Evolutionary conservation across 2,113 vertebrate genomes (phyloP).

Genomic region (Callaeas wilsoni): DNA sequence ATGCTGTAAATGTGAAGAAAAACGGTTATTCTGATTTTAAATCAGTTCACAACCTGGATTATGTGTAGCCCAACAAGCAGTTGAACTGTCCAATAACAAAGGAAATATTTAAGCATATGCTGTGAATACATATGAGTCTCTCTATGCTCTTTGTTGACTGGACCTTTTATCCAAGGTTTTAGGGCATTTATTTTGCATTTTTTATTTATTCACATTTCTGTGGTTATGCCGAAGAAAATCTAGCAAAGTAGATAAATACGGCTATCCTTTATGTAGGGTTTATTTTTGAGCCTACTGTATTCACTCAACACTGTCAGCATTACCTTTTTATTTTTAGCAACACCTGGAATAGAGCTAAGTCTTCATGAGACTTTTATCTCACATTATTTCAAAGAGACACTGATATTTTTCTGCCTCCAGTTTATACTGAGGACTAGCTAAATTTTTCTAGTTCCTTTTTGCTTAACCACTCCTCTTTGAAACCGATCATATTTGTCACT

Average conservation of each 20-base stretch:
- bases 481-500: not conserved
- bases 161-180: not conserved
- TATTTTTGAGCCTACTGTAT: not conserved
- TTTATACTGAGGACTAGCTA: not conserved
- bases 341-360: not conserved
- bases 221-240: not conserved
- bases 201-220: not conserved
- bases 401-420: not conserved
- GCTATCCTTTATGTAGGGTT: not conserved
- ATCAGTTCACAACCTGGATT: not conserved
- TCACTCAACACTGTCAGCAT: not conserved
- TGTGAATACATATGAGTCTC: rapidly evolving
- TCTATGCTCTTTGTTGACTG: not conserved
- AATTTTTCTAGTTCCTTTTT: not conserved
- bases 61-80: rapidly evolving
- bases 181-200: not conserved
- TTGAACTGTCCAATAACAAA: not conserved
- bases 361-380: not conserved
- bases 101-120: not conserved
- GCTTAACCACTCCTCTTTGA: not conserved
- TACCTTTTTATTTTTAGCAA: not conserved
- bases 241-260: not conserved
- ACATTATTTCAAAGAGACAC: not conserved
- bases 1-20: not conserved
- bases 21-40: not conserved